Base-by-base conservation (phyloP, 2,888 invertebrate species). In the Abscondita cerata region DNA sequence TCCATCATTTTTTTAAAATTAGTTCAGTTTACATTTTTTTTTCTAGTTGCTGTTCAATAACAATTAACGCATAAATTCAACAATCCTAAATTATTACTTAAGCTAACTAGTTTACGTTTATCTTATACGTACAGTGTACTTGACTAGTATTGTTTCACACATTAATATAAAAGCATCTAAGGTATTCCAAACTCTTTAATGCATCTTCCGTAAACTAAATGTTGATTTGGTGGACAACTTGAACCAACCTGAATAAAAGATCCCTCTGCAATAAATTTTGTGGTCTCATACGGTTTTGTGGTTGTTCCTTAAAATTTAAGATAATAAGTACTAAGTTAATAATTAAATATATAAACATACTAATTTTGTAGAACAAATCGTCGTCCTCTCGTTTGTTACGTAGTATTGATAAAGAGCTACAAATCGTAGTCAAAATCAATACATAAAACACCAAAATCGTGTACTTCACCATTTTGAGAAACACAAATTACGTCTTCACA, bases 121-220 rank as follows among this genome's bases (percentile, higher is more conserved):
- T n/a, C n/a, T n/a, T n/a, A n/a, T n/a, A n/a, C n/a, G n/a, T n/a
- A n/a, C n/a, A n/a, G n/a, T n/a, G n/a, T n/a, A n/a, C n/a, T n/a
- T n/a, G n/a, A n/a, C n/a, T n/a, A n/a, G n/a, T n/a, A n/a, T n/a
- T n/a, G n/a, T n/a, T n/a, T n/a, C n/a, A n/a, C n/a, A n/a, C n/a
- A n/a, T n/a, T n/a, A n/a, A n/a, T n/a, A n/a, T n/a, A n/a, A n/a
- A n/a, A n/a, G n/a, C n/a, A n/a, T n/a, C n/a, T n/a, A n/a, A n/a
- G n/a, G n/a, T 15, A 2, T 44, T 44, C 31, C 31, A 47, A 47
- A 47, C 8, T 19, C 12, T 47, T 11, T 47, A 15, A 18, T 2
- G 19, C 47, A 47, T 2, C 20, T 47, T 2, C 47, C 31, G 19
- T 47, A 20, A 47, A 47, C 31, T n/a, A 47, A n/a, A 25, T 25